Base-by-base conservation (phyloP, 2,113 vertebrate species). In the Rousettus leschenaultii region DNA sequence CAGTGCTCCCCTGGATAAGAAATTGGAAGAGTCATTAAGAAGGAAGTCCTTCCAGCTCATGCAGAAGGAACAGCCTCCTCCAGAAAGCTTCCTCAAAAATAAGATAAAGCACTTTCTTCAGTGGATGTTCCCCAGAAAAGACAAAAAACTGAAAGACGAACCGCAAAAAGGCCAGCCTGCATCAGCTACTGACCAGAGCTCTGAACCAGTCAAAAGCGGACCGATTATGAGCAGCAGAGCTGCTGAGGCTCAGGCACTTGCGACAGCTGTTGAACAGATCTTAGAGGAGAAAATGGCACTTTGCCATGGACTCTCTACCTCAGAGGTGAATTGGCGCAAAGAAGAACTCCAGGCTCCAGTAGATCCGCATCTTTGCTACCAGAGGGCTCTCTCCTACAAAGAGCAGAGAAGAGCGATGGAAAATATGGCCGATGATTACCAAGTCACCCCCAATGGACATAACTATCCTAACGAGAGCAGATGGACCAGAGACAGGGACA, bases 151-250 rank as follows among this genome's bases (percentile, higher is more conserved):
- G 6, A 28, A 65, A 16, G 45, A 45, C 1, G 16, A 45, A 3
- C 38, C n/a, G 2, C 55, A 33, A 4, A 78, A 24, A 7, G 19
- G 9, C 10, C 21, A 12, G 6, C 4, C 55, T 21, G 38, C 4
- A 1, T 1, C 38, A 40, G 21, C 6, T 0, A 30, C 10, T 59
- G 18, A 12, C 55, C 38, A 19, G 22, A 21, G 7, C 12, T 14
- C 8, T 18, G 9, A 18, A 8, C 16, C 7, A 33, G 9, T 3
- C 38, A 35, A 4, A 35, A 43, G 30, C 4, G 65, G 5, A 2
- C 0, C 1, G 0, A 5, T 5, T 1, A 3, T 0, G 0, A 3
- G 26, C 8, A 0, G 14, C 7, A 1, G 7, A 11, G 4, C 7
- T 3, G 3, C 13, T 7, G 45, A 80, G 3, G 26, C 22, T 12